Evolutionary conservation across 2,888 invertebrate species (phyloP).

Genomic region (Orthosia cruda): DNA sequence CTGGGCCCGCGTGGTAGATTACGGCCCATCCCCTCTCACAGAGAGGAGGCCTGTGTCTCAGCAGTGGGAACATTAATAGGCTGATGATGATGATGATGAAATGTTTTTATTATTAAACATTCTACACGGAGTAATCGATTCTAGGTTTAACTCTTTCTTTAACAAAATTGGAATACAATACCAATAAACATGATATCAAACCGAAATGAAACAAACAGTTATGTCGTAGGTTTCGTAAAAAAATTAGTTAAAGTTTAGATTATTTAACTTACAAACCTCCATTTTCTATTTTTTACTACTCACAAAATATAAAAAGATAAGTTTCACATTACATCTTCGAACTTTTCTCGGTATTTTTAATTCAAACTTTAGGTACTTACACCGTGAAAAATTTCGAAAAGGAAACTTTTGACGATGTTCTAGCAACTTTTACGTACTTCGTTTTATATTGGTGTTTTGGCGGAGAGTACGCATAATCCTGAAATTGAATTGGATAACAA

Average conservation of each 20-base stretch:
- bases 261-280: neutral
- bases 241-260: neutral
- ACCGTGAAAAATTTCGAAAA: slow-evolving; percentile 13
- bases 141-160: neutral
- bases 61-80: no score
- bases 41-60: no score
- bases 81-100: no score
- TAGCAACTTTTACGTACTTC: slow-evolving; percentile 12
- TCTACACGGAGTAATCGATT: slow-evolving; percentile 9
- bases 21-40: no score
- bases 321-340: slow-evolving; percentile 3
- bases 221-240: neutral
- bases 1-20: no score
- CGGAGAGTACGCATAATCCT: slow-evolving; percentile 15
- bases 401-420: slow-evolving; percentile 6
- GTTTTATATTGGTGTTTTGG: slow-evolving; percentile 23
- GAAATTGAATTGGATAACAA: slow-evolving; percentile 20
- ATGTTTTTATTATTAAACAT: slow-evolving; percentile 1
- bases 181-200: slow-evolving; percentile 9
- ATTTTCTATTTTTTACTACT: neutral
- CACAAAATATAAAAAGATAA: slow-evolving; percentile 6
- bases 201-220: slow-evolving; percentile 17
- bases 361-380: slow-evolving; percentile 19
- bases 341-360: slow-evolving; percentile 26
- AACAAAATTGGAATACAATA: slow-evolving; percentile 11